A percentile compares a stretch with the other conserved stretches of the same genome.
phyloP scores from a whole-genome alignment of 2,888 invertebrate genomes.

The Trachelus iudaicus region DNA sequence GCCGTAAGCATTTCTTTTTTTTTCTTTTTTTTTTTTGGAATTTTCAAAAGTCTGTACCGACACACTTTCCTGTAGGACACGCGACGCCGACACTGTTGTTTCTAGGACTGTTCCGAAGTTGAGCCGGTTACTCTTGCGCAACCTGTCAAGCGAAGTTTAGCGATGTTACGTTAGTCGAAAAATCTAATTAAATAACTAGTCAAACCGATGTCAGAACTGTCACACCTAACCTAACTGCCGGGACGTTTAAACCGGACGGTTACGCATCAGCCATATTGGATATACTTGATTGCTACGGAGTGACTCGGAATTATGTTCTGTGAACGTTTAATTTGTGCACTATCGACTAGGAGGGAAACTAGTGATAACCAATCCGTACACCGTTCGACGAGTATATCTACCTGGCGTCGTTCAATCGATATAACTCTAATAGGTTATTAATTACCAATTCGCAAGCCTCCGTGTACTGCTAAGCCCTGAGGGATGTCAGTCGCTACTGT shows the following conservation, averaged over 20 bases:
- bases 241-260: neutral
- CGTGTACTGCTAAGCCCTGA: neutral
- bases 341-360: neutral
- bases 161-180: neutral
- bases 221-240: neutral
- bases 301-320: too few relatives aligned
- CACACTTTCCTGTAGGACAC: too few relatives aligned
- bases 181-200: neutral
- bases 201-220: neutral
- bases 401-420: slow-evolving; percentile 13
- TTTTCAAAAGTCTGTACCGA: neutral
- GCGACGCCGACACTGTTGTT: too few relatives aligned
- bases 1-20: neutral
- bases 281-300: neutral
- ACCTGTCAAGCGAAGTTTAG: neutral
- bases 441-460: slow-evolving; percentile 3
- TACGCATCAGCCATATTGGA: neutral
- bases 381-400: neutral
- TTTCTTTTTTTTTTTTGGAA: neutral
- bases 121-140: neutral
- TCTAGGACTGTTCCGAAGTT: neutral
- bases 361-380: neutral
- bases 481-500: slow-evolving; percentile 6
- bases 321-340: neutral
- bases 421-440: slow-evolving; percentile 14